These are phyloP conservation scores for Trichacis sp. DNA, from an alignment of 2,888 invertebrate species.

Conservation along the genomic window DNA sequence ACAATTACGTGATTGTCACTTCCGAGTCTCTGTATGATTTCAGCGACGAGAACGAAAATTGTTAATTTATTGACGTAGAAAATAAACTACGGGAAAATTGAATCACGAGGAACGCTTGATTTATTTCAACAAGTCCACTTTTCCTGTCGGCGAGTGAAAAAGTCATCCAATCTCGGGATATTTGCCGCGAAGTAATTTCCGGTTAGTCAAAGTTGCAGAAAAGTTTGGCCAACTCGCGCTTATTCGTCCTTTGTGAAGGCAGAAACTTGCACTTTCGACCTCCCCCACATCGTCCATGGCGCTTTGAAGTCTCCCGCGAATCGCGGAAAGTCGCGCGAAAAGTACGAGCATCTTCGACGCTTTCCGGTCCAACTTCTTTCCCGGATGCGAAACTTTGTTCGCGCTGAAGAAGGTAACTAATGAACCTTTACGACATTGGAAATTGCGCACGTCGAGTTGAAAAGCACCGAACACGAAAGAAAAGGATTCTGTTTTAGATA, in stretches of 20 bases:
- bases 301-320: no score
- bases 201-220: slow-evolving; percentile 7
- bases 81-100: slow-evolving; percentile 32
- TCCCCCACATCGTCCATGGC: no score
- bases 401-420: neutral
- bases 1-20: slow-evolving; percentile 21
- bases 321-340: no score
- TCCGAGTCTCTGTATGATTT: slow-evolving; percentile 26
- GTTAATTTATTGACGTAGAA: slow-evolving; percentile 39
- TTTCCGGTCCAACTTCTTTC: slow-evolving; percentile 5
- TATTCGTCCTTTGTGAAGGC: no score
- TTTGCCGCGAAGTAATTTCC: slow-evolving; percentile 1
- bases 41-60: slow-evolving; percentile 23
- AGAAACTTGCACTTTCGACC: no score
- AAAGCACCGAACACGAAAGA: no score
- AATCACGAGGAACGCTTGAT: slow-evolving; percentile 1
- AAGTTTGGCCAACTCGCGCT: neutral
- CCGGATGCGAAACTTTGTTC: slow-evolving; percentile 8
- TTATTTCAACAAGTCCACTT: neutral
- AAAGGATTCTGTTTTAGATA: no score
- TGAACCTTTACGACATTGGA: neutral
- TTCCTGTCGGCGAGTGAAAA: neutral
- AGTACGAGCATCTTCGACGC: slow-evolving; percentile 10
- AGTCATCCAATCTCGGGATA: neutral
- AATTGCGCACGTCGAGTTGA: no score